phyloP scores from a whole-genome alignment of 2,797 vertebrate genomes.

The Amphiprion clarkii region DNA sequence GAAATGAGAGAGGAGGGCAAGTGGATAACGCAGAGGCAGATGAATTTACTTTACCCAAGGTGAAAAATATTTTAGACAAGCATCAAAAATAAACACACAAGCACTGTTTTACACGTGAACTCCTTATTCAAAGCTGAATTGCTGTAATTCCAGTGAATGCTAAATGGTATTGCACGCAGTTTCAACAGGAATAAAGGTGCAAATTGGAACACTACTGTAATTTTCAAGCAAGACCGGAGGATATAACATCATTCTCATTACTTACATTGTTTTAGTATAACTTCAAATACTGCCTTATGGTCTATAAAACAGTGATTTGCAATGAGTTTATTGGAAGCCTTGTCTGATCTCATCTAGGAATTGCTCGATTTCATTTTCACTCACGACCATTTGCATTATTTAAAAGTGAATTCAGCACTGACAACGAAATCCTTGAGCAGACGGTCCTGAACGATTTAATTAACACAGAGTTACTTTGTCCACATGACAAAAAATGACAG shows the following conservation, averaged over 20 bases:
- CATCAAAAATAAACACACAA: conserved; percentile 7
- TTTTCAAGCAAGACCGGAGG: too few relatives aligned
- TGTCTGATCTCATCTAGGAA: neutral
- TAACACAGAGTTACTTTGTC: neutral
- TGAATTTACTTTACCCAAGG: conserved; percentile 41
- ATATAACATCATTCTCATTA: neutral
- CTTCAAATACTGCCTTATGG: neutral
- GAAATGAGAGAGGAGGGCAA: conserved; percentile 56
- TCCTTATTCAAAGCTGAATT: conserved; percentile 27
- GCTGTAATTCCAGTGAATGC: conserved; percentile 37
- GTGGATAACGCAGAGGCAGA: conserved; percentile 46
- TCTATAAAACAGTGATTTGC: neutral
- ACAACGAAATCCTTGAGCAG: neutral
- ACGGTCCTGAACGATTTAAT: neutral
- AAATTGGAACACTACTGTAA: too few relatives aligned
- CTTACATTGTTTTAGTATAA: neutral
- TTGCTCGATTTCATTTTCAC: neutral
- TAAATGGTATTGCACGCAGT: too few relatives aligned
- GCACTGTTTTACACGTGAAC: conserved; percentile 26
- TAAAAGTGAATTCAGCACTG: neutral
- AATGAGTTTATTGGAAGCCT: neutral
- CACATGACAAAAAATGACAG: conserved; percentile 1
- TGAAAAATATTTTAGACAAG: conserved; percentile 39
- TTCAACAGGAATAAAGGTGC: neutral
- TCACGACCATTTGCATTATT: neutral